Conservation (phyloP, 2,888 invertebrate species). For the Augiades crinisus region DNA sequence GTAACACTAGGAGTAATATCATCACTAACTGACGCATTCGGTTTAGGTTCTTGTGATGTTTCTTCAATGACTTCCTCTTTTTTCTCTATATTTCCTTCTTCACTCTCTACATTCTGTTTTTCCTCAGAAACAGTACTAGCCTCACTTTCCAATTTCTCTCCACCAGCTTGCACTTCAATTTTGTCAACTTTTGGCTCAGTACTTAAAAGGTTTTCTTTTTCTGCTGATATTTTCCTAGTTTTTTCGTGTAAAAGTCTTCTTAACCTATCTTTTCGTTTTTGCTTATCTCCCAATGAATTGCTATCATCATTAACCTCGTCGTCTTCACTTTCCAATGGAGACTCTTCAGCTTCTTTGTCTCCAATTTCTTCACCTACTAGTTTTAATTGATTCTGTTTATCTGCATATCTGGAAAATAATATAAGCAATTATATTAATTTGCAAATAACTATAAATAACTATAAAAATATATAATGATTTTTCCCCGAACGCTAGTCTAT, state of each 20-base stretch:
- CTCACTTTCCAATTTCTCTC: slow-evolving; percentile 29
- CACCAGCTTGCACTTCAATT: slow-evolving; percentile 3
- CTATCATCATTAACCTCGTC: slow-evolving; percentile 53
- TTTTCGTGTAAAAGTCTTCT: slow-evolving; percentile 58
- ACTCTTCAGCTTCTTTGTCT: slow-evolving; percentile 72
- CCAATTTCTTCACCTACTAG: slow-evolving; percentile 67
- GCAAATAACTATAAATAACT: background rate
- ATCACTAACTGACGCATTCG: slow-evolving; percentile 2
- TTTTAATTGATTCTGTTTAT: slow-evolving; percentile 63
- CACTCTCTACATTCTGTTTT: background rate
- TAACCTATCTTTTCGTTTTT: slow-evolving; percentile 60
- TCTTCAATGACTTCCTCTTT: background rate
- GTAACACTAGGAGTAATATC: background rate
- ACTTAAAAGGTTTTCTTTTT: slow-evolving; percentile 21
- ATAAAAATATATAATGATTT: no score
- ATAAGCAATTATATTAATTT: background rate
- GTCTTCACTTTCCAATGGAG: slow-evolving; percentile 67
- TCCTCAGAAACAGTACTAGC: slow-evolving; percentile 3
- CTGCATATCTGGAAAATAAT: slow-evolving; percentile 53
- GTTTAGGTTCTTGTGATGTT: background rate
- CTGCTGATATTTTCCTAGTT: slow-evolving; percentile 41
- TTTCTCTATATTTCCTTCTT: no score
- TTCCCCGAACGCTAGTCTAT: no score
- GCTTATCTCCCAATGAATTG: slow-evolving; percentile 48
- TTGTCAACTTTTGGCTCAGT: slow-evolving; percentile 23